Evolutionary conservation across 2,113 vertebrate genomes (phyloP), one percentile per base, ranked within the genome.

Genomic region (Hipposideros armiger): DNA sequence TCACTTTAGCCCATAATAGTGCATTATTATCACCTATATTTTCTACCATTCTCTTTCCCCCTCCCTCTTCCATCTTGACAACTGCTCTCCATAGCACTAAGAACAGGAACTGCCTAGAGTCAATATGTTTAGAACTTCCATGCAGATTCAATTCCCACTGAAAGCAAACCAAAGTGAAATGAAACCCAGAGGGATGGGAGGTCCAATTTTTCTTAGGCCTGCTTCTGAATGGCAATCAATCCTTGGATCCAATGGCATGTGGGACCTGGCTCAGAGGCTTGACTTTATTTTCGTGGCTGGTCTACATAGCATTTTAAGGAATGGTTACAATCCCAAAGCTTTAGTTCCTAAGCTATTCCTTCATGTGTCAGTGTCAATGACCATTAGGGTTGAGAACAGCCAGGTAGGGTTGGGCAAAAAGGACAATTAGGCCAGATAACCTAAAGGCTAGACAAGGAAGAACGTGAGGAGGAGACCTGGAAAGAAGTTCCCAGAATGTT

Each of bases 121-220:
- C 67, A 91, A 60, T 82, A 93, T 40, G n/a, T 20, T 92, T 74
- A 91, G 40, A 89, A 93, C 36, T 84, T 91, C 36, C 30, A 62
- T 62, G 94, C 88, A 60, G 74, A 91, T 95, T 94, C 67, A 96
- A 97, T 94, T 96, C 88, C 47, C 72, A 88, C 62, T 93, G 90
- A 95, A 97, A 94, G 16, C 89, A 97, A 97, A 97, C 85, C 83
- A 72, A 95, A 94, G 36, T 96, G 91, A 97, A 97, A 96, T 96
- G 50, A 96, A 96, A 96, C 74, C 72, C 88, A 97, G 93, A 96
- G 77, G 66, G 76, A 94, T 74, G 67, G 78, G 81, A 92, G 58
- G 78, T 85, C 81, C 83, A 91, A 94, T 73, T 97, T 50, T 95
- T 96, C 88, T 97, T 45, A 89, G 95, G 82, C 77, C 52, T 83